Evolutionary conservation across 1,140 invertebrate species (phyloP).

Genomic region (Psilanteris sp.): DNA sequence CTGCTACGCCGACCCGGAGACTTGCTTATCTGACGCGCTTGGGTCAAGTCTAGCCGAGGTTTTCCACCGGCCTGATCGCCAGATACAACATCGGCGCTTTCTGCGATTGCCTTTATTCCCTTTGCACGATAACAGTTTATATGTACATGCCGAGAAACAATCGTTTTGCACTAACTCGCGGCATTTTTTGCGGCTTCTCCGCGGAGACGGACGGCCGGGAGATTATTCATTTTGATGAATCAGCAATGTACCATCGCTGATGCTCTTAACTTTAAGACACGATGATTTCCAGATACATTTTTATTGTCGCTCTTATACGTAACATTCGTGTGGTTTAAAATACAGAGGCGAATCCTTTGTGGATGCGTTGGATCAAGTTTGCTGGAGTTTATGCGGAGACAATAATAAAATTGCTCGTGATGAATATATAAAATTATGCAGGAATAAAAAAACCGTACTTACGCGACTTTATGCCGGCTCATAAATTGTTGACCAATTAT

Average conservation of each 20-base stretch:
- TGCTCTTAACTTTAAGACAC: background rate
- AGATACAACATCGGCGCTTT: conserved; percentile 62
- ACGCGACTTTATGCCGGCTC: too few relatives aligned
- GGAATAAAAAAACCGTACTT: too few relatives aligned
- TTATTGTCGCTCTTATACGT: too few relatives aligned
- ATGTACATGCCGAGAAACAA: conserved; percentile 48
- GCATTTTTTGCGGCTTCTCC: too few relatives aligned
- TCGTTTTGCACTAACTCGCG: conserved; percentile 15
- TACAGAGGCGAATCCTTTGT: too few relatives aligned
- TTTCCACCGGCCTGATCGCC: conserved; percentile 51
- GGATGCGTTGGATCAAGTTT: too few relatives aligned
- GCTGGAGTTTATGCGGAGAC: too few relatives aligned
- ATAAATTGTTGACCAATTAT: too few relatives aligned
- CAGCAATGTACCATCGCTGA: background rate
- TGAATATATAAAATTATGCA: too few relatives aligned
- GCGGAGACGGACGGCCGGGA: background rate
- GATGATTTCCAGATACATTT: too few relatives aligned
- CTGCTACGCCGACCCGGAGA: conserved; percentile 13
- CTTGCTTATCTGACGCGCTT: conserved; percentile 54
- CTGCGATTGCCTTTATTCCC: conserved; percentile 61
- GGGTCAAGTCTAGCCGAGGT: conserved; percentile 57
- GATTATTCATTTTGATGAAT: conserved; percentile 41
- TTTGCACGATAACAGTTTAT: conserved; percentile 50
- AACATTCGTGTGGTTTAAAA: too few relatives aligned
- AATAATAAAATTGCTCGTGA: too few relatives aligned